phyloP scores from a whole-genome alignment of 2,888 invertebrate species.

The Ctena decussata region DNA sequence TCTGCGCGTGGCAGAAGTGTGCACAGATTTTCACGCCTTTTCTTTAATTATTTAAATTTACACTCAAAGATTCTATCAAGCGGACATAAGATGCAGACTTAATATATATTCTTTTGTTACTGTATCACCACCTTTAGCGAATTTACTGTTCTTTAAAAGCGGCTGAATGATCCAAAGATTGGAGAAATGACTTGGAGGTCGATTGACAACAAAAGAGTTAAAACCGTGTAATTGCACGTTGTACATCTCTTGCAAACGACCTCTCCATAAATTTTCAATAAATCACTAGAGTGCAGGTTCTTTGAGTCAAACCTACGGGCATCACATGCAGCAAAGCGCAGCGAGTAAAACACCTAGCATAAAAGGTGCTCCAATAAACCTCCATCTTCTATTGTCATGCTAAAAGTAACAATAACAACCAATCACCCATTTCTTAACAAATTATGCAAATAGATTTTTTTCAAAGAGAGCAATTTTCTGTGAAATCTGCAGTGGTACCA shows the following conservation, averaged over 20 bases:
- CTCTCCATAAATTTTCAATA: slow-evolving; percentile 68
- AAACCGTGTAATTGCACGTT: slow-evolving; percentile 58
- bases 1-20: slow-evolving; percentile 31
- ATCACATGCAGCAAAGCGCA: slow-evolving; percentile 56
- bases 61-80: slow-evolving; percentile 25
- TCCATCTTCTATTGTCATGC: slow-evolving; percentile 55
- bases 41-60: slow-evolving; percentile 42
- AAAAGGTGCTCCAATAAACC: slow-evolving; percentile 58
- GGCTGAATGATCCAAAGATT: slow-evolving; percentile 10
- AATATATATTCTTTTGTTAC: slow-evolving; percentile 31
- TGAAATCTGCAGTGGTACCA: neutral
- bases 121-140: slow-evolving; percentile 1
- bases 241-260: slow-evolving; percentile 46
- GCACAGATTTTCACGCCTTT: slow-evolving; percentile 51
- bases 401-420: slow-evolving; percentile 35
- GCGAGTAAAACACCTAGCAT: slow-evolving; percentile 51
- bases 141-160: slow-evolving; percentile 8
- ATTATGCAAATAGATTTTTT: slow-evolving; percentile 64
- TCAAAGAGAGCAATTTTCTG: slow-evolving; percentile 1
- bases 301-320: slow-evolving; percentile 37
- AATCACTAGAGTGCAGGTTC: slow-evolving; percentile 49
- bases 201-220: slow-evolving; percentile 55
- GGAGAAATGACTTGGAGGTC: slow-evolving; percentile 52
- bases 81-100: slow-evolving; percentile 24
- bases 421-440: slow-evolving; percentile 46